A percentile compares a stretch with the other conserved stretches of the same genome.
phyloP scores from a whole-genome alignment of 2,797 vertebrate species.

The Melanotaenia boesemani region DNA sequence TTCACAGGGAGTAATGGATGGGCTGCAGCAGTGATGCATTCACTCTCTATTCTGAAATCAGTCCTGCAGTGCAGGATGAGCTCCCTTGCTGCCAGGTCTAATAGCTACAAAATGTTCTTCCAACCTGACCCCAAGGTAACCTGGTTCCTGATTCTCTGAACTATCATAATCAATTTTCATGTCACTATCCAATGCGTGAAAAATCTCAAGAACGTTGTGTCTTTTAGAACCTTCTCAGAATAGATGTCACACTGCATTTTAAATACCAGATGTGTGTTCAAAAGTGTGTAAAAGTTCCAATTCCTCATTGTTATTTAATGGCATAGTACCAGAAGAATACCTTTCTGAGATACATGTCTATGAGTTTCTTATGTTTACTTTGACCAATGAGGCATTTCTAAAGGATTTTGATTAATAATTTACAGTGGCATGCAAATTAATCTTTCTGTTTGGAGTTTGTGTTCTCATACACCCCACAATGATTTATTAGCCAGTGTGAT shows the following conservation, averaged over 20 bases:
- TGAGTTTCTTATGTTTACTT: slow-evolving; percentile 58
- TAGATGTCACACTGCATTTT: slow-evolving; percentile 24
- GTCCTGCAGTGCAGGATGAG: slow-evolving; percentile 45
- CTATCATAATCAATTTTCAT: slow-evolving; percentile 70
- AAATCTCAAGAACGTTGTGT: slow-evolving; percentile 62
- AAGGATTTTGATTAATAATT: slow-evolving; percentile 53
- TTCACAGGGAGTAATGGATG: slow-evolving; percentile 32
- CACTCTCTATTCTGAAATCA: slow-evolving; percentile 35
- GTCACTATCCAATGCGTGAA: slow-evolving; percentile 58
- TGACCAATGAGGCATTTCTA: slow-evolving; percentile 42
- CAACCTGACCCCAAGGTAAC: slow-evolving; percentile 63
- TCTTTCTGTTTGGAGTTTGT: slow-evolving; percentile 65
- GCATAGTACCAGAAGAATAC: slow-evolving; percentile 4
- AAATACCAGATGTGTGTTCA: neutral
- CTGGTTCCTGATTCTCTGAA: slow-evolving; percentile 39
- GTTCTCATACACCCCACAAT: slow-evolving; percentile 71
- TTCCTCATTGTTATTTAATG: slow-evolving; percentile 31
- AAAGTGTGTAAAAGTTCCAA: slow-evolving; percentile 14
- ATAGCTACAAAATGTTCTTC: slow-evolving; percentile 63
- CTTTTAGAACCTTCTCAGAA: slow-evolving; percentile 31
- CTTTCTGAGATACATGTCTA: slow-evolving; percentile 21
- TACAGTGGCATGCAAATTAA: slow-evolving; percentile 60
- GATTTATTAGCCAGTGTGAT: slow-evolving; percentile 76
- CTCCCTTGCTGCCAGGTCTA: slow-evolving; percentile 50
- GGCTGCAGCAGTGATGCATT: slow-evolving; percentile 30